Evolutionary conservation across 2,113 vertebrate species (phyloP).

Genomic region (Rhynchomys soricoides): DNA sequence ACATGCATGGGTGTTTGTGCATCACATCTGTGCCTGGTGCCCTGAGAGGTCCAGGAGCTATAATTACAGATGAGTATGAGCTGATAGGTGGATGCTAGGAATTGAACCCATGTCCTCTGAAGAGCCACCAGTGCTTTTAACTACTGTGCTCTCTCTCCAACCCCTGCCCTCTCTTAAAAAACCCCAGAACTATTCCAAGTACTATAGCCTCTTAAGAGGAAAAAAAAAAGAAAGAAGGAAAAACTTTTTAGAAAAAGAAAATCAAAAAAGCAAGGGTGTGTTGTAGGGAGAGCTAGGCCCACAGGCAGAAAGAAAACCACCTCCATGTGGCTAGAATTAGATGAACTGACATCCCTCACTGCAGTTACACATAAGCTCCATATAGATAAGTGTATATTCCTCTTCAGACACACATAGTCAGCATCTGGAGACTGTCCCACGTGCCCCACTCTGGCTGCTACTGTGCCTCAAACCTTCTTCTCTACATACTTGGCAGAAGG

Average conservation of each 20-base stretch:
- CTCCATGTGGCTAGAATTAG: neutral
- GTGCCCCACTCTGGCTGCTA: neutral
- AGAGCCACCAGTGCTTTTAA: neutral
- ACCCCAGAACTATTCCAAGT: neutral
- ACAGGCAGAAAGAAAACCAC: neutral
- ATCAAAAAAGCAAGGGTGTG: neutral
- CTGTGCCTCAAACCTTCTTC: neutral
- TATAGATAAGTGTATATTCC: neutral
- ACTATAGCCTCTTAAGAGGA: neutral
- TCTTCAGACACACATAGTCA: neutral
- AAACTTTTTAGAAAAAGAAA: neutral
- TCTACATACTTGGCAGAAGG: neutral
- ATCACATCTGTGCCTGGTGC: neutral
- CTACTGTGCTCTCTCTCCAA: neutral
- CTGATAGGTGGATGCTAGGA: neutral
- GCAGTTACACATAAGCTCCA: neutral
- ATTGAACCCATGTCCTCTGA: neutral
- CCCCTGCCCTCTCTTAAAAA: neutral
- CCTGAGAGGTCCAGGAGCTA: neutral
- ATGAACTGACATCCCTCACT: neutral
- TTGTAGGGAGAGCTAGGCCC: neutral
- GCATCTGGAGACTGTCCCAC: neutral
- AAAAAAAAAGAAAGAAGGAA: neutral
- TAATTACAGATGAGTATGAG: neutral
- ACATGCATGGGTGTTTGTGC: neutral